These are phyloP conservation scores for Drosophila subobscura DNA, from an alignment of 1,140 invertebrate species.

Conservation along the genomic window DNA sequence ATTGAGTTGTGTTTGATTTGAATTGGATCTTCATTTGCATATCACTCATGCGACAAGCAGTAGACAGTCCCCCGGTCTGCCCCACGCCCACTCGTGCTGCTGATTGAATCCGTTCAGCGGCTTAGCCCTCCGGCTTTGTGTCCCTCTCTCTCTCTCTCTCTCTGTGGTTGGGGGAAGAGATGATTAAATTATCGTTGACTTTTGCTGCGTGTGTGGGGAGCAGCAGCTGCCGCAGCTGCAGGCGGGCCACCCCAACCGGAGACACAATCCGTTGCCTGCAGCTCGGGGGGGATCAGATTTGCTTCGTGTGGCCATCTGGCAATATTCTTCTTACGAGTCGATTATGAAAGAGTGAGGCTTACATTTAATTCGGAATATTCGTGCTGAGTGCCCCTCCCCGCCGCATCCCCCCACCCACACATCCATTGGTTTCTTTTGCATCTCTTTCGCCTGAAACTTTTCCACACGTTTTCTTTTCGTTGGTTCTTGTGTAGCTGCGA, in stretches of 20 bases:
- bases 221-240: slow-evolving; percentile 8
- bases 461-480: slow-evolving; percentile 1
- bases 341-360: neutral
- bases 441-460: neutral
- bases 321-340: too few species aligned
- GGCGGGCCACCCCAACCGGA: slow-evolving; percentile 29
- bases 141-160: slow-evolving; percentile 20
- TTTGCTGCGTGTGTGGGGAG: slow-evolving; percentile 30
- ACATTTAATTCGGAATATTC: too few species aligned
- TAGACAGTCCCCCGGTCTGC: too few species aligned
- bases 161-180: slow-evolving; percentile 17
- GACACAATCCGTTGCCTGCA: slow-evolving; percentile 22
- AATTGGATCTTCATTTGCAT: slow-evolving; percentile 49
- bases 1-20: slow-evolving; percentile 46
- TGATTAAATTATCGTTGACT: slow-evolving; percentile 56
- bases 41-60: slow-evolving; percentile 52
- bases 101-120: slow-evolving; percentile 21
- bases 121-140: slow-evolving; percentile 36
- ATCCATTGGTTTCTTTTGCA: too few species aligned
- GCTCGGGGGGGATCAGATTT: too few species aligned
- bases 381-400: too few species aligned
- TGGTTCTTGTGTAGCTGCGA: slow-evolving; percentile 32
- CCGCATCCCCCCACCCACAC: too few species aligned
- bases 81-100: neutral
- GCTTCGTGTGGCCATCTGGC: too few species aligned